A percentile compares a stretch with the other conserved stretches of the same genome.
These are phyloP conservation scores for Siniperca chuatsi DNA, from an alignment of 2,113 vertebrate species.

Conservation along the genomic window DNA sequence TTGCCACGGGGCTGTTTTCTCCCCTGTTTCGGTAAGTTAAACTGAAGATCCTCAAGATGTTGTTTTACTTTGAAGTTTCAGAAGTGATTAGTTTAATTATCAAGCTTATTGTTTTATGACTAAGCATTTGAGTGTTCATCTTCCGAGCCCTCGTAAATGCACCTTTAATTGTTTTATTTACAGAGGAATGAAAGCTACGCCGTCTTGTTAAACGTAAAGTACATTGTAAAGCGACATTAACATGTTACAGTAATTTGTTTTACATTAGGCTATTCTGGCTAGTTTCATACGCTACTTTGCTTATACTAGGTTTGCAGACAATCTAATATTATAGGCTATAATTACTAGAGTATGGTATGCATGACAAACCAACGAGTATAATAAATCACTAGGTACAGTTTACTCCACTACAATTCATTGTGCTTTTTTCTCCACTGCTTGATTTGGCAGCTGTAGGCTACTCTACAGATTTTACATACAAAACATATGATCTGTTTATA, in stretches of 20 bases:
- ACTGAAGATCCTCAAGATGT: not conserved
- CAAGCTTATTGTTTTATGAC: no score
- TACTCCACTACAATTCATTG: no score
- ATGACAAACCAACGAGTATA: not conserved
- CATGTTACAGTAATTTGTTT: not conserved
- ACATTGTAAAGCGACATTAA: not conserved
- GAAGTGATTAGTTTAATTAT: not conserved
- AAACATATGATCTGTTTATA: not conserved
- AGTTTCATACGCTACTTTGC: not conserved
- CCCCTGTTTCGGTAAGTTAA: constrained; percentile 52
- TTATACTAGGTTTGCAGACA: not conserved
- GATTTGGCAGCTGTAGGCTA: not conserved
- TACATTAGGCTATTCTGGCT: no score
- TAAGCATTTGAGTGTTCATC: not conserved
- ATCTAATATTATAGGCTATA: not conserved
- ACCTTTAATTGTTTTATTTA: not conserved
- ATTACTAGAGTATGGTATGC: not conserved
- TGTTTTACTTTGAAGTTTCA: not conserved
- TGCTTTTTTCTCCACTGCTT: not conserved
- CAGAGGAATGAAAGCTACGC: not conserved
- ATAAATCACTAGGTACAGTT: no score
- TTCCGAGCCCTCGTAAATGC: not conserved
- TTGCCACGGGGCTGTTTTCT: constrained; percentile 28
- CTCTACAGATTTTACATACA: not conserved
- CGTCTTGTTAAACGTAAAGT: not conserved